Percentiles rank a stretch among this genome's conserved stretches.
Conservation (phyloP, 1,140 invertebrate species). For the Solen grandis region DNA sequence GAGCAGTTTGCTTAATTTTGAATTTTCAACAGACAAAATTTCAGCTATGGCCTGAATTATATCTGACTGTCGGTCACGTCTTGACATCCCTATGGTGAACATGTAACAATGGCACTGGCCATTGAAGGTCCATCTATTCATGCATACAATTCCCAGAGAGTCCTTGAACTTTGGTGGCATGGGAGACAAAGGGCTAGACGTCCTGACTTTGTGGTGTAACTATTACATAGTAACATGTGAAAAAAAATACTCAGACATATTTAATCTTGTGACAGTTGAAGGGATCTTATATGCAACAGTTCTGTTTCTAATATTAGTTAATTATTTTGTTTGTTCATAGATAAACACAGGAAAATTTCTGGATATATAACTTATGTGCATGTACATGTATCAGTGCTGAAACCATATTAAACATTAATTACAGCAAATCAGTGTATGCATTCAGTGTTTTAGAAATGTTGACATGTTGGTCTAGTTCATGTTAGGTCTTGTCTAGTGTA, state of each 20-base stretch:
- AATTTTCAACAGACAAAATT: no score
- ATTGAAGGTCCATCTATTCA: slow-evolving; percentile 12
- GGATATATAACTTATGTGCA: neutral
- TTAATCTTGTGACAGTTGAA: neutral
- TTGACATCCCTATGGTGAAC: neutral
- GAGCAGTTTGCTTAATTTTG: no score
- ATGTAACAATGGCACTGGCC: slow-evolving; percentile 3
- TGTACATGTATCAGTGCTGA: neutral
- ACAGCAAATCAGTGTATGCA: neutral
- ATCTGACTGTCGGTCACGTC: neutral
- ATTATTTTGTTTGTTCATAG: neutral
- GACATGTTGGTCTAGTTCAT: neutral
- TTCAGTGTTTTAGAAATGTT: neutral
- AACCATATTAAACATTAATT: neutral
- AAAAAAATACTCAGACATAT: neutral
- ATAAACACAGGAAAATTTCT: neutral
- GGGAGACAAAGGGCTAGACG: slow-evolving; percentile 34
- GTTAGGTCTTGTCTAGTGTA: neutral
- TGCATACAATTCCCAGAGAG: slow-evolving; percentile 32
- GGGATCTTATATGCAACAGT: neutral
- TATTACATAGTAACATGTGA: neutral
- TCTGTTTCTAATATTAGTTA: neutral
- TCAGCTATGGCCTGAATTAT: slow-evolving; percentile 24
- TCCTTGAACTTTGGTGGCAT: slow-evolving; percentile 37
- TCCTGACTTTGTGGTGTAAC: slow-evolving; percentile 7